These are phyloP conservation scores for Lycaena phlaeas DNA, from an alignment of 2,888 invertebrate species.

Conservation along the genomic window DNA sequence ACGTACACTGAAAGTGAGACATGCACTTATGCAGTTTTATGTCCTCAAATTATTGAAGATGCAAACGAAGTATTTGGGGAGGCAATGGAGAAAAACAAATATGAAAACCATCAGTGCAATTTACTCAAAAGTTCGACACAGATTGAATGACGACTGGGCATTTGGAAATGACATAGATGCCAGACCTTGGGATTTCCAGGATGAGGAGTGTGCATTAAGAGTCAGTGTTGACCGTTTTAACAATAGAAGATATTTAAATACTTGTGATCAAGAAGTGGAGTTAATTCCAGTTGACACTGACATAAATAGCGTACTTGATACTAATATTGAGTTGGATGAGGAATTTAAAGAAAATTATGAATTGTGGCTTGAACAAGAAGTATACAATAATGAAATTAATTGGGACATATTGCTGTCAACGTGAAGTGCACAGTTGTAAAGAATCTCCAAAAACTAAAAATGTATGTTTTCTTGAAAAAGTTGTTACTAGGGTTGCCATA, in stretches of 20 bases:
- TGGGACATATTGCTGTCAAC: slow-evolving; percentile 21
- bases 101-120: slow-evolving; percentile 99
- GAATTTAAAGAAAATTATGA: slow-evolving; percentile 96
- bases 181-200: slow-evolving; percentile 98
- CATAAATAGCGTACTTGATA: slow-evolving; percentile 85
- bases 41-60: slow-evolving; percentile 98
- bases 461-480: no score
- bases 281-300: slow-evolving; percentile 83
- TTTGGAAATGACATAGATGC: slow-evolving; percentile 99
- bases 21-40: slow-evolving; percentile 98
- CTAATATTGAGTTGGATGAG: slow-evolving; percentile 86
- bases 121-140: slow-evolving; percentile 96
- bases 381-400: slow-evolving; percentile 81
- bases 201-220: slow-evolving; percentile 95
- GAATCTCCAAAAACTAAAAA: not conserved
- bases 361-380: slow-evolving; percentile 96
- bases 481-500: no score
- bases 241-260: slow-evolving; percentile 86
- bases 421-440: slow-evolving; percentile 7
- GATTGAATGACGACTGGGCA: slow-evolving; percentile 99
- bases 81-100: slow-evolving; percentile 99
- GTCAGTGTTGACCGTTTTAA: slow-evolving; percentile 97
- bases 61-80: slow-evolving; percentile 98
- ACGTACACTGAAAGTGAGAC: slow-evolving; percentile 93
- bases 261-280: slow-evolving; percentile 70